Percentiles rank a stretch among this genome's conserved stretches.
Evolutionary conservation across 2,797 vertebrate genomes (phyloP).

Genomic region (Ceyx erithaca): DNA sequence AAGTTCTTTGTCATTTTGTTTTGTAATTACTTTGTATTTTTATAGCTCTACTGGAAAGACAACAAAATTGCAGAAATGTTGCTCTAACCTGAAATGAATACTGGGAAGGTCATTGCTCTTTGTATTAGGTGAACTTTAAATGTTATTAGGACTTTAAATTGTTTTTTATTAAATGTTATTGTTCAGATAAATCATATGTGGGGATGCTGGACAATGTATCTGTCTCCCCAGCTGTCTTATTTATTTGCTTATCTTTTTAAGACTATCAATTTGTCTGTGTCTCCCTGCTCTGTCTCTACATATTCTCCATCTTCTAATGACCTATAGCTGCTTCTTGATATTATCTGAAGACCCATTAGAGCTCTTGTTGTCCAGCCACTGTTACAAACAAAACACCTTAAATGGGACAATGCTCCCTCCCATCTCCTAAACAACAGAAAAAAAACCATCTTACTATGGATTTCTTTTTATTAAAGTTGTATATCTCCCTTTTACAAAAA

Average conservation of each 20-base stretch:
- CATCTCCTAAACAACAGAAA: constrained; percentile 13
- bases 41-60: constrained; percentile 60
- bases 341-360: constrained; percentile 63
- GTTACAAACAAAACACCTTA: background rate
- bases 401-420: background rate
- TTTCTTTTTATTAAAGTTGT: constrained; percentile 67
- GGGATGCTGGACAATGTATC: constrained; percentile 16
- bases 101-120: constrained; percentile 37
- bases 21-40: constrained; percentile 52
- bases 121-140: constrained; percentile 55
- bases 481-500: constrained; percentile 60
- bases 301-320: constrained; percentile 20
- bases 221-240: constrained; percentile 17
- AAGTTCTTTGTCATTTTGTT: constrained; percentile 40
- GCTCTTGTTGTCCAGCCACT: constrained; percentile 28
- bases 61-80: constrained; percentile 41
- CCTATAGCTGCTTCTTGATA: constrained; percentile 22
- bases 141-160: constrained; percentile 50
- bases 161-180: constrained; percentile 62
- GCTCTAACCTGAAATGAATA: constrained; percentile 55
- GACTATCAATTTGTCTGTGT: constrained; percentile 23
- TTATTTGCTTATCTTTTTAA: constrained; percentile 6
- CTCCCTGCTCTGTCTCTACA: constrained; percentile 9
- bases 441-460: constrained; percentile 34
- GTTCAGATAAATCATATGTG: constrained; percentile 64